Evolutionary conservation across 2,888 invertebrate species (phyloP).

Genomic region (Eueremaeus valkanovi): DNA sequence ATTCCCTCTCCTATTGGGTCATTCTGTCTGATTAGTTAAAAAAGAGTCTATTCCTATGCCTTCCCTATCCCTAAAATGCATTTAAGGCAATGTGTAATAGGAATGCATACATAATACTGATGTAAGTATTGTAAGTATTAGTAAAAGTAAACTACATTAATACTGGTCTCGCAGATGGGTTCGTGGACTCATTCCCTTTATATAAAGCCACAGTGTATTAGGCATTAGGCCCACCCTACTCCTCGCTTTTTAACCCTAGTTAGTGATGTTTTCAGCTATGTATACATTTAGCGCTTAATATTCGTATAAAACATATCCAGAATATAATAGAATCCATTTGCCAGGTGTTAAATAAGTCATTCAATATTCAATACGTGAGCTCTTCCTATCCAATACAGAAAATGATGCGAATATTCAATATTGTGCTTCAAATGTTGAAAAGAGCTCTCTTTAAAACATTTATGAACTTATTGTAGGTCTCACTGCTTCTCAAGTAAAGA

Average conservation of each 20-base stretch:
- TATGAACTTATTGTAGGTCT: constrained; percentile 17
- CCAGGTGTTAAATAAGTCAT: constrained; percentile 33
- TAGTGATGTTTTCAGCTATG: not conserved
- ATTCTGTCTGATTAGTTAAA: not conserved
- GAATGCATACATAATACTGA: too few species aligned
- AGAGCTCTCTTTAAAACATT: constrained; percentile 9
- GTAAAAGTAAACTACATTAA: constrained; percentile 25
- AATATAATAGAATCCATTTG: constrained; percentile 33
- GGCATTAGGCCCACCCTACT: constrained; percentile 3
- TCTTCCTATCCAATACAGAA: constrained; percentile 18
- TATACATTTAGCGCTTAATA: constrained; percentile 24
- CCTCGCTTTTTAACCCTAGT: constrained; percentile 31
- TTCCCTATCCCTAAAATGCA: not conserved
- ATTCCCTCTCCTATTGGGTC: constrained; percentile 21
- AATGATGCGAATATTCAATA: not conserved
- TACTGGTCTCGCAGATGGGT: constrained; percentile 32
- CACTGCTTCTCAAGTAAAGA: not conserved
- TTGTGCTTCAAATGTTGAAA: not conserved
- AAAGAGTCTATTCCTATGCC: not conserved
- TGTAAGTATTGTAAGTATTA: not conserved
- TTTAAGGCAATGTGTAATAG: too few species aligned
- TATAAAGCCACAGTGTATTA: not conserved
- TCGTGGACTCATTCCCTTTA: constrained; percentile 18
- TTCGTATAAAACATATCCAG: constrained; percentile 20
- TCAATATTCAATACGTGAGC: constrained; percentile 25